A percentile compares a stretch with the other conserved stretches of the same genome.
Evolutionary conservation across 2,888 invertebrate genomes (phyloP).

Genomic region (Nymphalis polychloros): DNA sequence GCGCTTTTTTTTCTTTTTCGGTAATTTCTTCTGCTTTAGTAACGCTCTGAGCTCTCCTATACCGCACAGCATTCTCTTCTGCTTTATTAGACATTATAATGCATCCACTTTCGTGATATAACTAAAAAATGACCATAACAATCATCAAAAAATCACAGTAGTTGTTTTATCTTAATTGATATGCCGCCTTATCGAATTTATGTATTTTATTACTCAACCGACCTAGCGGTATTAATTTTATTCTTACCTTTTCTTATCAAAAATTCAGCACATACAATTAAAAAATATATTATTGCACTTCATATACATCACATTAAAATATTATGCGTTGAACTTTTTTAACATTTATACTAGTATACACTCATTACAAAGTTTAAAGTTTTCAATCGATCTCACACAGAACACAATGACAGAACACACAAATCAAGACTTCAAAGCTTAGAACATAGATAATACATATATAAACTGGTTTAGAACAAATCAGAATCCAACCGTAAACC

Average conservation of each 20-base stretch:
- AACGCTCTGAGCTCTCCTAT: slow-evolving; percentile 91
- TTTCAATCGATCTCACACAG: too few species aligned
- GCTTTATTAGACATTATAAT: slow-evolving; percentile 59
- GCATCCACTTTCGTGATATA: background rate
- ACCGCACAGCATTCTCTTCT: slow-evolving; percentile 82
- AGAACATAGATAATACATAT: too few species aligned
- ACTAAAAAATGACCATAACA: background rate
- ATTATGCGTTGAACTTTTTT: background rate
- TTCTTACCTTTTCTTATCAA: slow-evolving; percentile 14
- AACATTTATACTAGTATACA: too few species aligned
- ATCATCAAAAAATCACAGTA: slow-evolving; percentile 8
- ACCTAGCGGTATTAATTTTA: background rate
- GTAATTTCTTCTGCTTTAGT: slow-evolving; percentile 94
- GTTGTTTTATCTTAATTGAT: slow-evolving; percentile 24
- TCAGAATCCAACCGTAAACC: too few species aligned
- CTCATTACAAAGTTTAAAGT: background rate
- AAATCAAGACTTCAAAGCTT: too few species aligned
- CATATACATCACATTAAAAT: too few species aligned
- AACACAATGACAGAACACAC: too few species aligned
- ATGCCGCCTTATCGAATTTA: slow-evolving; percentile 18
- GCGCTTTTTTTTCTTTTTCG: slow-evolving; percentile 88
- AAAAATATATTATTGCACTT: background rate
- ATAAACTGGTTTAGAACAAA: too few species aligned
- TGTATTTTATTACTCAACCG: slow-evolving; percentile 7
- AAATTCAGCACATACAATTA: background rate